Evolutionary conservation across 2,888 invertebrate species (phyloP).

Genomic region (Apotomis capreana): DNA sequence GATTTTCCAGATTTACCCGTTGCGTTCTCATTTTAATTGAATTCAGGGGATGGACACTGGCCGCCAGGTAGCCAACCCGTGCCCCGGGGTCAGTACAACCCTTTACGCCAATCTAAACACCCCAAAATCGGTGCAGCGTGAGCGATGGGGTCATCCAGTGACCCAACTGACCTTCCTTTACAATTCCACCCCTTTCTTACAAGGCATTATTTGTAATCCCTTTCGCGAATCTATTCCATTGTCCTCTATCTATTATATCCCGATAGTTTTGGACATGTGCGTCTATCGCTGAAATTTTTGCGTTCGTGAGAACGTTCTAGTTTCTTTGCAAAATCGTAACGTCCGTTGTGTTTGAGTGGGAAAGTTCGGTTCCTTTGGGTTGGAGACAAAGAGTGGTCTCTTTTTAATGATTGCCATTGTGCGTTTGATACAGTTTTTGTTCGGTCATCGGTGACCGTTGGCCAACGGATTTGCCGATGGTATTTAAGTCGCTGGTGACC

Average conservation of each 20-base stretch:
- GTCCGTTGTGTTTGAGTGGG: conserved; percentile 66
- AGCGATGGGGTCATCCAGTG: conserved; percentile 81
- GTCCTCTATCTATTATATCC: conserved; percentile 69
- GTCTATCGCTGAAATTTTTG: conserved; percentile 79
- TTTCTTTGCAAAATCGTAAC: conserved; percentile 82
- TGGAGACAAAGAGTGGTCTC: conserved; percentile 79
- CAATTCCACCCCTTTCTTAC: conserved; percentile 78
- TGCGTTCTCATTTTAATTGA: conserved; percentile 80
- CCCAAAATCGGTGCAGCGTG: conserved; percentile 80
- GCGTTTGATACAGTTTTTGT: conserved; percentile 76
- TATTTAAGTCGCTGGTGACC: conserved; percentile 70
- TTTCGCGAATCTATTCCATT: conserved; percentile 84
- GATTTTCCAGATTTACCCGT: conserved; percentile 73
- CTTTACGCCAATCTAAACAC: conserved; percentile 79
- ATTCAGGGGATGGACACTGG: conserved; percentile 66
- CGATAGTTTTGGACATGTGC: conserved; percentile 63
- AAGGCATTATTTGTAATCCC: conserved; percentile 83
- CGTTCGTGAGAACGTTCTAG: conserved; percentile 81
- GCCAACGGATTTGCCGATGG: conserved; percentile 77
- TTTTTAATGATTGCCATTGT: conserved; percentile 82
- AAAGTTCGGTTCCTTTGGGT: conserved; percentile 67
- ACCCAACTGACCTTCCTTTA: conserved; percentile 76
- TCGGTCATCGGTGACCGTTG: conserved; percentile 77
- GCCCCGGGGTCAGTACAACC: conserved; percentile 76
- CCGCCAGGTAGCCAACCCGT: conserved; percentile 77